These are phyloP conservation scores for Ptilorrhoa leucosticta DNA, from an alignment of 2,113 vertebrate species.

Conservation along the genomic window DNA sequence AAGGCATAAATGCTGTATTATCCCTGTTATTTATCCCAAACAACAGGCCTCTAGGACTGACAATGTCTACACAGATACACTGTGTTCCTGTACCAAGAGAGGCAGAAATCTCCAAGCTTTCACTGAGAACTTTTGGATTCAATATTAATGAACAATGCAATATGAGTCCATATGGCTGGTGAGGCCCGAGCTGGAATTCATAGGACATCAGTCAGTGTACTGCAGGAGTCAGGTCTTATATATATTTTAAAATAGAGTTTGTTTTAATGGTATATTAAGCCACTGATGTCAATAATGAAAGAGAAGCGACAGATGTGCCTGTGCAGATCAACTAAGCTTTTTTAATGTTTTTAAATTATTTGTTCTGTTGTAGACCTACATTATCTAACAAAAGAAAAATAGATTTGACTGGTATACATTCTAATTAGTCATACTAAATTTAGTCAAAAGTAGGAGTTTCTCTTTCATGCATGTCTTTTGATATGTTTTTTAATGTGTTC, in stretches of 20 bases:
- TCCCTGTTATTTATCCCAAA: neutral
- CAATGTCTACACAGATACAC: neutral
- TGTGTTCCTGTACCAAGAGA: neutral
- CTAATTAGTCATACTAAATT: neutral
- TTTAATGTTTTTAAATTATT: constrained; percentile 44
- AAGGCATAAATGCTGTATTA: neutral
- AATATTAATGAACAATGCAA: neutral
- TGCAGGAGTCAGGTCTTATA: neutral
- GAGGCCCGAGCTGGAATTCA: neutral
- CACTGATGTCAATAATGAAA: constrained; percentile 46
- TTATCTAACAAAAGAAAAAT: constrained; percentile 20
- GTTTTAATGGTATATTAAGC: constrained; percentile 21
- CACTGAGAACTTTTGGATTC: neutral
- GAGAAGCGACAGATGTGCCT: constrained; percentile 30
- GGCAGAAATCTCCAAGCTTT: neutral
- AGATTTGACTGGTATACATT: neutral
- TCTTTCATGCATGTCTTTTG: neutral
- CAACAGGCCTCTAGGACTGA: neutral
- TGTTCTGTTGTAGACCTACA: constrained; percentile 4
- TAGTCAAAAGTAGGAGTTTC: neutral
- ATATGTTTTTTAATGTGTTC: neutral
- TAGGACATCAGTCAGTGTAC: neutral
- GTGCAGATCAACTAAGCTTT: neutral
- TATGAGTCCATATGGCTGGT: neutral
- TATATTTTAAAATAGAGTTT: constrained; percentile 26